These are phyloP conservation scores for Hipposideros armiger DNA, from an alignment of 2,113 vertebrate genomes.

Conservation along the genomic window DNA sequence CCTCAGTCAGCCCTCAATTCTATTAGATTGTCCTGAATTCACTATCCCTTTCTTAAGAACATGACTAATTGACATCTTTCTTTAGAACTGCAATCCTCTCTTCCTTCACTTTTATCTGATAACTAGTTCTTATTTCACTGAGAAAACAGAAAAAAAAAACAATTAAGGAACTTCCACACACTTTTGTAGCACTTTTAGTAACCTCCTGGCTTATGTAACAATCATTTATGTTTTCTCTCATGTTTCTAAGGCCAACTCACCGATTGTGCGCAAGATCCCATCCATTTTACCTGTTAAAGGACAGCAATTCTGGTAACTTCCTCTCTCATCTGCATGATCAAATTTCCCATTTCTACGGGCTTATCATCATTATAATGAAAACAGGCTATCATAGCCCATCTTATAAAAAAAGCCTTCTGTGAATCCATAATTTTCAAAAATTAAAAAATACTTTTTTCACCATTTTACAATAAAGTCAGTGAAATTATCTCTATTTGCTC, in stretches of 20 bases:
- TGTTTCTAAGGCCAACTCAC: neutral
- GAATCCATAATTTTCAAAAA: neutral
- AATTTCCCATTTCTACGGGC: neutral
- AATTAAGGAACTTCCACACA: neutral
- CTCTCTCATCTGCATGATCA: neutral
- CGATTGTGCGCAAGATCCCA: neutral
- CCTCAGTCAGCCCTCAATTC: neutral
- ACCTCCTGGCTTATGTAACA: neutral
- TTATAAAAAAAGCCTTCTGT: neutral
- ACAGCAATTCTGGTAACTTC: neutral
- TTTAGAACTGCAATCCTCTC: constrained; percentile 8
- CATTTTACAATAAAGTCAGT: neutral
- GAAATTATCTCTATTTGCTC: neutral
- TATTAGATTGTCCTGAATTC: neutral
- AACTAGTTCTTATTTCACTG: neutral
- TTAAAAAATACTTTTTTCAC: neutral
- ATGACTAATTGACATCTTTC: neutral
- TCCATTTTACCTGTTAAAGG: neutral
- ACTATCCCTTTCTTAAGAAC: neutral
- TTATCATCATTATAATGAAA: neutral
- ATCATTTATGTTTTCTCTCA: neutral
- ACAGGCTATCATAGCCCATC: neutral
- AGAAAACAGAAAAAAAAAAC: neutral
- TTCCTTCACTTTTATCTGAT: neutral
- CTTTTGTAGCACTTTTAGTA: neutral